Conservation (phyloP, 2,888 invertebrate species). For the Alviniconcha strummeri region DNA sequence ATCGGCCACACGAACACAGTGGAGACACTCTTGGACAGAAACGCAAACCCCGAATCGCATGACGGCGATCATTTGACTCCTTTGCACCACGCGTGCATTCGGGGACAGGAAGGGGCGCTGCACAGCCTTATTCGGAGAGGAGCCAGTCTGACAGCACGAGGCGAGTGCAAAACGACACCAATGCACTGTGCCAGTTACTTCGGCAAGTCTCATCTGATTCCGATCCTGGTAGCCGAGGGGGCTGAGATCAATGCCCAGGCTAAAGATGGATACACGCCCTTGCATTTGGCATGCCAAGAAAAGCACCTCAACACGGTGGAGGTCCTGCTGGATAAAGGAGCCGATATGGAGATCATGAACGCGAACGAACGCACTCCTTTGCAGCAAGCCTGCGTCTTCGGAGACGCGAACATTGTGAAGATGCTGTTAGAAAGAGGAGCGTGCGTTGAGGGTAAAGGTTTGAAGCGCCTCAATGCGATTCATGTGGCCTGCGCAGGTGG, state of each 20-base stretch:
- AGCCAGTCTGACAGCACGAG: background rate
- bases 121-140: background rate
- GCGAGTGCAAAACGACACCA: background rate
- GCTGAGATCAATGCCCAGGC: background rate
- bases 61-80: background rate
- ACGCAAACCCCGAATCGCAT: background rate
- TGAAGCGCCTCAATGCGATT: conserved; percentile 78
- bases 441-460: conserved; percentile 76
- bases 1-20: background rate
- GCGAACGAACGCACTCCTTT: conserved; percentile 19
- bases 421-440: conserved; percentile 78
- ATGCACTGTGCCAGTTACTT: background rate
- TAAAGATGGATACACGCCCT: background rate
- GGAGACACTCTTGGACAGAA: background rate
- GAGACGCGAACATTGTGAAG: conserved; percentile 68
- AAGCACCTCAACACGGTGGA: conserved; percentile 13
- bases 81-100: background rate
- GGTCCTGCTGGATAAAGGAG: conserved; percentile 17
- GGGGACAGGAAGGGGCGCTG: background rate
- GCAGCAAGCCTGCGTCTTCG: conserved; percentile 1
- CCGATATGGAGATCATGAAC: background rate
- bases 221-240: background rate
- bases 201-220: background rate
- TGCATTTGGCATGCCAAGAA: conserved; percentile 17
- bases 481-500: conserved; percentile 75